phyloP scores from a whole-genome alignment of 2,113 vertebrate species.

The Pelvicachromis taeniatus region DNA sequence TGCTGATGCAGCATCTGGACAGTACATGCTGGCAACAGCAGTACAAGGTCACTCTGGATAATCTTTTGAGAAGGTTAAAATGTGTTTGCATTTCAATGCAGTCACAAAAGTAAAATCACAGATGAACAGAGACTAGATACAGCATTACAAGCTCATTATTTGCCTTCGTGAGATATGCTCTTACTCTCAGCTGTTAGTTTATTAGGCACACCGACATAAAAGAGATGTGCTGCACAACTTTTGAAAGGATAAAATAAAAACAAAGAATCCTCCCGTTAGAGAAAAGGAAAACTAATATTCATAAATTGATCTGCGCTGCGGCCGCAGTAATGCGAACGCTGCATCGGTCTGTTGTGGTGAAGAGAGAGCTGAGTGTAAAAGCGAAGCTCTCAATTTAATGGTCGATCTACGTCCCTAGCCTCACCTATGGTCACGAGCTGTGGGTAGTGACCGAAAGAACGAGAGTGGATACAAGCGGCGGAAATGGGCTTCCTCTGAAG shows the following conservation, averaged over 20 bases:
- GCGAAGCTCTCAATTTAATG: too few species aligned
- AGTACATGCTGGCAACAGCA: neutral
- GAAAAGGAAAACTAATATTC: neutral
- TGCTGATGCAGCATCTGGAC: conserved; percentile 61
- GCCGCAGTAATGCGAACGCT: too few species aligned
- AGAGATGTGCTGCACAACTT: neutral
- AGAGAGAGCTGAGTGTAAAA: too few species aligned
- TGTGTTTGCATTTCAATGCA: neutral
- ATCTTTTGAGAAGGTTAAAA: conserved; percentile 24
- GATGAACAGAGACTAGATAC: fast-evolving
- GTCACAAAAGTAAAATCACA: neutral
- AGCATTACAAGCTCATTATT: neutral
- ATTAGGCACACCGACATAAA: fast-evolving
- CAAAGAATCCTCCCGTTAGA: neutral
- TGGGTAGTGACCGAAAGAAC: too few species aligned
- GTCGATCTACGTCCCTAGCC: too few species aligned
- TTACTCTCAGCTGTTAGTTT: neutral
- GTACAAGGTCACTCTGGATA: conserved; percentile 63
- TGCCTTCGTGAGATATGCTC: neutral
- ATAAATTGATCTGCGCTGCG: too few species aligned
- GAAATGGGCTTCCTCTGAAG: too few species aligned
- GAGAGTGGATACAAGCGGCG: too few species aligned
- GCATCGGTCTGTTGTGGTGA: too few species aligned
- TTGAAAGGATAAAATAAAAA: neutral
- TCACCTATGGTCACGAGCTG: too few species aligned